A percentile compares a stretch with the other conserved stretches of the same genome.
Evolutionary conservation across 2,888 invertebrate species (phyloP).

Genomic region (Heliconius hortense): DNA sequence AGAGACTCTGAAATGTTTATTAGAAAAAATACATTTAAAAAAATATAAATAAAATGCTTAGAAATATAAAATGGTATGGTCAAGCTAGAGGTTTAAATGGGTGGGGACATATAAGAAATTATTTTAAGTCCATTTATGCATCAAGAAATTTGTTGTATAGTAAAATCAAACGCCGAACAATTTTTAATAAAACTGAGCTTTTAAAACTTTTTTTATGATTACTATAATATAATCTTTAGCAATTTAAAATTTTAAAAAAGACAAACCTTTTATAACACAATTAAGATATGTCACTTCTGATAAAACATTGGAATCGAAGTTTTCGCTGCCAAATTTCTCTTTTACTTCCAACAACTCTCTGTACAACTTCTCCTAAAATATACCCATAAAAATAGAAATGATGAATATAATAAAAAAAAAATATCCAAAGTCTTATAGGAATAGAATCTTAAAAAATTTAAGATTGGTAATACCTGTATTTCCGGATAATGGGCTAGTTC

Average conservation of each 20-base stretch:
- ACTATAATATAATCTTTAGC: too few relatives aligned
- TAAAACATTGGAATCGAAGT: conserved; percentile 44
- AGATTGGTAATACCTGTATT: conserved; percentile 54
- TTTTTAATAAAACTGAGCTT: too few relatives aligned
- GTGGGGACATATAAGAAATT: too few relatives aligned
- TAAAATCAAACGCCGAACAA: too few relatives aligned
- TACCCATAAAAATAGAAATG: not conserved
- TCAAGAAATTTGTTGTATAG: too few relatives aligned
- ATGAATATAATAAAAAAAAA: too few relatives aligned
- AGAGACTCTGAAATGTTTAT: conserved; percentile 50
- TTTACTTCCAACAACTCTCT: conserved; percentile 52
- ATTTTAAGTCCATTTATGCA: too few relatives aligned
- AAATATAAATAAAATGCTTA: too few relatives aligned
- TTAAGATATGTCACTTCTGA: conserved; percentile 52
- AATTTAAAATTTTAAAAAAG: not conserved
- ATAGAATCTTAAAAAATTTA: not conserved
- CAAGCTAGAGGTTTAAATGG: too few relatives aligned
- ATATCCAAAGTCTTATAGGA: too few relatives aligned
- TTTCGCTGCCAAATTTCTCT: conserved; percentile 41
- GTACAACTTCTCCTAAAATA: conserved; percentile 52
- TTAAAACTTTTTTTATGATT: too few relatives aligned
- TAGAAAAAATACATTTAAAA: not conserved
- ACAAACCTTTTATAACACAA: conserved; percentile 55
- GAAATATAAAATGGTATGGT: too few relatives aligned
- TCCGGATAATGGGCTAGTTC: conserved; percentile 57